Evolutionary conservation across 2,888 invertebrate genomes (phyloP).

Genomic region (Octodonta nipae): DNA sequence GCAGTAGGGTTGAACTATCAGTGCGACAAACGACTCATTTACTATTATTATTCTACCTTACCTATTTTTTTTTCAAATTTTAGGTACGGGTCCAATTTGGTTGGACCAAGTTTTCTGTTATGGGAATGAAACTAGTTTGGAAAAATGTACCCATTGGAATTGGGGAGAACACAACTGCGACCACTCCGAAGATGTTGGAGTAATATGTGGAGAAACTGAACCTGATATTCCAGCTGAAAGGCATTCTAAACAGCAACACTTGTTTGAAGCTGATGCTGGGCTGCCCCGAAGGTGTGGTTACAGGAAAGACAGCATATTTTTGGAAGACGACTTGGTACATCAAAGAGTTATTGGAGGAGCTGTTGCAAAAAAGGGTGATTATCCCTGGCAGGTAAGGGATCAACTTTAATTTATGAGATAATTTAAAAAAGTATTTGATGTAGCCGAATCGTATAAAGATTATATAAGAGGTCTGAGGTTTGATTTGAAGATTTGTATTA

Average conservation of each 20-base stretch:
- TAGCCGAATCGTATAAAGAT: no score
- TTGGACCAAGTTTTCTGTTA: slow-evolving; percentile 53
- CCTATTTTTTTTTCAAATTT: slow-evolving; percentile 3
- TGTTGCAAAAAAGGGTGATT: slow-evolving; percentile 48
- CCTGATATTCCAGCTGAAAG: slow-evolving; percentile 22
- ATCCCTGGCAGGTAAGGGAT: slow-evolving; percentile 57
- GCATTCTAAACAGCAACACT: slow-evolving; percentile 10
- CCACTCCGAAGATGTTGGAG: slow-evolving; percentile 54
- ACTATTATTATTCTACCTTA: not conserved
- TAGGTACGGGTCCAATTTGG: slow-evolving; percentile 54
- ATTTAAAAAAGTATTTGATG: no score
- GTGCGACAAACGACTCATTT: no score
- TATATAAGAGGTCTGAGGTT: no score
- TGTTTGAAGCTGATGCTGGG: slow-evolving; percentile 2
- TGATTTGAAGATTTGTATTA: no score
- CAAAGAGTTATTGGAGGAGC: slow-evolving; percentile 50
- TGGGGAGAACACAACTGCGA: slow-evolving; percentile 62
- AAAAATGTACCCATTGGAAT: slow-evolving; percentile 48
- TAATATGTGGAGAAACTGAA: slow-evolving; percentile 35
- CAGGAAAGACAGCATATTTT: slow-evolving; percentile 36
- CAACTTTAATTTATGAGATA: no score
- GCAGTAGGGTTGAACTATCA: no score
- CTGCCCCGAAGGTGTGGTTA: slow-evolving; percentile 37
- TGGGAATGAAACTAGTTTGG: slow-evolving; percentile 52
- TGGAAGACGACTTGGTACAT: slow-evolving; percentile 33